phyloP scores from a whole-genome alignment of 2,888 invertebrate genomes.

The Linhomoeus sp. region DNA sequence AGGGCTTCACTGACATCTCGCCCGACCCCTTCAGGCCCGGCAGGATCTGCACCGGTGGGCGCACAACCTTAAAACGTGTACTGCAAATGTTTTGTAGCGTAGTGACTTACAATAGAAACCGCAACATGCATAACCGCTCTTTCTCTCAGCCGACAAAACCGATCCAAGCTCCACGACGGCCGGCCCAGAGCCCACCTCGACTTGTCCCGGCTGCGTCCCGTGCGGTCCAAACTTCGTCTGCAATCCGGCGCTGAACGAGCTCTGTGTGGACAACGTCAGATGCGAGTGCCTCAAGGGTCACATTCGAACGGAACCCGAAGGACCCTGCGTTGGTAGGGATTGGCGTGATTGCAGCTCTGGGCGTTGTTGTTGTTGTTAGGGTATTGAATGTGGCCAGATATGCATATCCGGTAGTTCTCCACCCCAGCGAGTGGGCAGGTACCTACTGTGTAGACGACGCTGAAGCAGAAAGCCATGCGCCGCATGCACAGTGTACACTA shows the following conservation, averaged over 20 bases:
- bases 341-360: no score
- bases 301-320: slow-evolving; percentile 12
- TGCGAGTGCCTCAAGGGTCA: slow-evolving; percentile 24
- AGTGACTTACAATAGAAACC: no score
- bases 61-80: no score
- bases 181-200: slow-evolving; percentile 2
- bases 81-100: no score
- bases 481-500: neutral
- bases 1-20: slow-evolving; percentile 21
- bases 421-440: no score
- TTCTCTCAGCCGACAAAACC: no score
- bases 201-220: slow-evolving; percentile 8
- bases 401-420: no score
- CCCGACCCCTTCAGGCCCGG: slow-evolving; percentile 18
- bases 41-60: slow-evolving; percentile 17
- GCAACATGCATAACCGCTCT: no score
- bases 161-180: neutral
- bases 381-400: no score
- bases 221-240: slow-evolving; percentile 13
- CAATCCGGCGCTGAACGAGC: slow-evolving; percentile 11
- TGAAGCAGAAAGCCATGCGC: no score
- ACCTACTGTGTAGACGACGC: no score
- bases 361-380: no score
- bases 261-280: slow-evolving; percentile 20
- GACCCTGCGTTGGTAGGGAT: slow-evolving; percentile 13